Percentiles rank a stretch among this genome's conserved stretches.
Conservation (phyloP, 2,888 invertebrate genomes). For the Sminthurinus aureus region DNA sequence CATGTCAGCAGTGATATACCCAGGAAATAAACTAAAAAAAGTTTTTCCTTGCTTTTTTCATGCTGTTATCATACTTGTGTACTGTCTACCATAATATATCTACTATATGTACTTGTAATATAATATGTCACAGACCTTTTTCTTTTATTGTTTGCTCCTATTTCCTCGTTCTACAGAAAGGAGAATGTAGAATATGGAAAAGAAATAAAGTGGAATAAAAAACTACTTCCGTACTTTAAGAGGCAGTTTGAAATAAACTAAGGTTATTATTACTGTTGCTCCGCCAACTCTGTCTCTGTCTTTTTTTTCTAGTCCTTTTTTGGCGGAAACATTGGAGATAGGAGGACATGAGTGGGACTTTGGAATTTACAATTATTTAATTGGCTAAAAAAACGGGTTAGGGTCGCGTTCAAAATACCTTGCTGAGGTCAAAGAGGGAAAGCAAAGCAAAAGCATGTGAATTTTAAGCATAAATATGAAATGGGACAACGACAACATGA, state of each 20-base stretch:
- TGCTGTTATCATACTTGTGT: background rate
- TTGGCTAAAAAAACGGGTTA: no score
- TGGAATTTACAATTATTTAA: background rate
- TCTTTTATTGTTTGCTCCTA: background rate
- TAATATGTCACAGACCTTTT: no score
- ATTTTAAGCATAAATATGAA: background rate
- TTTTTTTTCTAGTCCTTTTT: background rate
- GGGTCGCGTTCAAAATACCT: no score
- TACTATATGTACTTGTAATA: no score
- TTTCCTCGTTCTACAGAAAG: background rate
- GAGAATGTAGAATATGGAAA: background rate
- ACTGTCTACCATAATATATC: no score
- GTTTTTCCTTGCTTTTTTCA: background rate
- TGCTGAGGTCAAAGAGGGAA: background rate
- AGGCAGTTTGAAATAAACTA: slow-evolving; percentile 39
- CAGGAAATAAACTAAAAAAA: background rate
- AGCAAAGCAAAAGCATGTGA: background rate
- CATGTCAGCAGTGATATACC: background rate
- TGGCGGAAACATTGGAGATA: background rate
- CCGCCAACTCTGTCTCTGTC: background rate
- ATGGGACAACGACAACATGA: background rate
- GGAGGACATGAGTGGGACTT: background rate
- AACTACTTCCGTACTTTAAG: slow-evolving; percentile 34
- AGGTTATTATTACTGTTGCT: background rate
- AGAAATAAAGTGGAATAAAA: slow-evolving; percentile 28